Evolutionary conservation across 2,888 invertebrate species (phyloP).

Genomic region (Heliconius erato): DNA sequence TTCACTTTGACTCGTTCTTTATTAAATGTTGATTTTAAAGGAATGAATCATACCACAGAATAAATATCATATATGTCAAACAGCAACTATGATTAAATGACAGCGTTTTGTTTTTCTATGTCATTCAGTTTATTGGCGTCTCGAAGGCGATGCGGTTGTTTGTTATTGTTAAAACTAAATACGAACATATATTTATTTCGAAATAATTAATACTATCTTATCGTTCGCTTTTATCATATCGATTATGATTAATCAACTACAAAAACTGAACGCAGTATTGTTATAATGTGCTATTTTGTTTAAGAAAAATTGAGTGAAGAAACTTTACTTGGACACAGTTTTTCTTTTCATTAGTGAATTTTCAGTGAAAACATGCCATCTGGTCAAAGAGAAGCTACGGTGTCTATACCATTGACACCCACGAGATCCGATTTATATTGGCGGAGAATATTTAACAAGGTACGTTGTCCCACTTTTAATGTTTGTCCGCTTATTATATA

Average conservation of each 20-base stretch:
- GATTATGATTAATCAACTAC: constrained; percentile 63
- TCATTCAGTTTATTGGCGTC: constrained; percentile 40
- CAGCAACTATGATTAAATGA: neutral
- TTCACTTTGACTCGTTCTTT: no score
- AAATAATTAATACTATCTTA: constrained; percentile 65
- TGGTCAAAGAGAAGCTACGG: constrained; percentile 71
- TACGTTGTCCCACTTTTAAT: constrained; percentile 56
- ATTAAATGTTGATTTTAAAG: neutral
- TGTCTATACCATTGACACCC: constrained; percentile 78
- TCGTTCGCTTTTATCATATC: constrained; percentile 62
- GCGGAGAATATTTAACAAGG: constrained; percentile 83
- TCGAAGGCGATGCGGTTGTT: constrained; percentile 33
- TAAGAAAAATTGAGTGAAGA: constrained; percentile 48
- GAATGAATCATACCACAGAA: neutral
- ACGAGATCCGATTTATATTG: constrained; percentile 81
- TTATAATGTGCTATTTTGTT: constrained; percentile 49
- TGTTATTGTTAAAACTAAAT: constrained; percentile 49
- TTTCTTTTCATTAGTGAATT: constrained; percentile 31
- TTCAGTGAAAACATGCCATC: constrained; percentile 74
- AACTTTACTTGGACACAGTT: constrained; percentile 53
- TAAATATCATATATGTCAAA: neutral
- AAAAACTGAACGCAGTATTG: constrained; percentile 50
- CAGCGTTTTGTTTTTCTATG: neutral
- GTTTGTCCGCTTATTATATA: constrained; percentile 28
- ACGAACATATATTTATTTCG: constrained; percentile 54